These are phyloP conservation scores for Oegoconia quadripuncta DNA, from an alignment of 2,888 invertebrate genomes.

Conservation along the genomic window DNA sequence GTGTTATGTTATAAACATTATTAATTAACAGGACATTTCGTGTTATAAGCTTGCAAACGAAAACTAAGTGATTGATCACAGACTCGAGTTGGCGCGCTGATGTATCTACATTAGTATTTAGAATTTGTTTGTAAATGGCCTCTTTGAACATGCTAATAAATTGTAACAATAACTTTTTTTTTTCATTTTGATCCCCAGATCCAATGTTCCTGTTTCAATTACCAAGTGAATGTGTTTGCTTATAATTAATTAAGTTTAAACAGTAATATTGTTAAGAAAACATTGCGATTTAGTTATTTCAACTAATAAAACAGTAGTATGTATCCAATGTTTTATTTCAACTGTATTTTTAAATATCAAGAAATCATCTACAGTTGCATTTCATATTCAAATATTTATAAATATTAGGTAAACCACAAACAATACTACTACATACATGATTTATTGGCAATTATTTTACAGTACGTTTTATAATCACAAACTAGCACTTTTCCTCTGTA, in stretches of 20 bases:
- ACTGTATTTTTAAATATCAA: too few species aligned
- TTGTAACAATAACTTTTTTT: conserved; percentile 40
- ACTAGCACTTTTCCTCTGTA: conserved; percentile 68
- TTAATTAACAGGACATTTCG: conserved; percentile 53
- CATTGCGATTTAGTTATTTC: too few species aligned
- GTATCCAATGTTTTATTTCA: background rate
- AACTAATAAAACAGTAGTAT: background rate
- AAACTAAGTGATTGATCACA: conserved; percentile 58
- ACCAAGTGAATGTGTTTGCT: conserved; percentile 20
- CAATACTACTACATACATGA: too few species aligned
- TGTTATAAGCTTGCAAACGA: conserved; percentile 72
- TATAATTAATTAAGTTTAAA: background rate
- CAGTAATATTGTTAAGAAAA: background rate
- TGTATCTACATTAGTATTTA: conserved; percentile 31
- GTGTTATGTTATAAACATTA: background rate
- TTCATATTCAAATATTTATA: too few species aligned
- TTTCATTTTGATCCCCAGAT: conserved; percentile 64
- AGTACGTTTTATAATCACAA: conserved; percentile 68
- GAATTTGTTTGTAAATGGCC: conserved; percentile 45
- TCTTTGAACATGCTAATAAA: conserved; percentile 56
- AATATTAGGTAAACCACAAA: too few species aligned
- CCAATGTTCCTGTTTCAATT: conserved; percentile 60
- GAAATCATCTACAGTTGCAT: too few species aligned
- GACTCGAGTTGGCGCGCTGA: conserved; percentile 51
- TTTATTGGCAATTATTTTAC: conserved; percentile 56